These are phyloP conservation scores for Tetragonula clypearis DNA, from an alignment of 1,140 invertebrate species.

Conservation along the genomic window DNA sequence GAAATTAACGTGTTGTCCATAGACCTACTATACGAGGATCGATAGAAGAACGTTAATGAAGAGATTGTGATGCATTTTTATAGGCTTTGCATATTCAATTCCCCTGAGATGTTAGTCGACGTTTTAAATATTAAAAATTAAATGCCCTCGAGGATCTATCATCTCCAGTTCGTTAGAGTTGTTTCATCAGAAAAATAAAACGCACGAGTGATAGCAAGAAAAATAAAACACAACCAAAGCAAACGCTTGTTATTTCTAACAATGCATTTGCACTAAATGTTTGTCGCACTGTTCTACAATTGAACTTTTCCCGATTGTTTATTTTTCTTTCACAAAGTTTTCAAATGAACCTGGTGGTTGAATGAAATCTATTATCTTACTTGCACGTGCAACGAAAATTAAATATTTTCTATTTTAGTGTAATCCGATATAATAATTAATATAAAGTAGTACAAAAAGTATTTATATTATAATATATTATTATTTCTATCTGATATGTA, in stretches of 20 bases:
- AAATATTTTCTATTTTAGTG: too few relatives aligned
- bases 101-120: conserved; percentile 13
- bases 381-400: too few relatives aligned
- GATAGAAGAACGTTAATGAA: neutral
- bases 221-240: neutral
- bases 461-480: too few relatives aligned
- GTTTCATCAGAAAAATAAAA: conserved; percentile 36
- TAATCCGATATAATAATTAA: too few relatives aligned
- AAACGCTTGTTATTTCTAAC: conserved; percentile 12
- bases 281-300: neutral
- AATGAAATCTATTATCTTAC: too few relatives aligned
- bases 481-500: too few relatives aligned
- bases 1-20: neutral
- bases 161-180: conserved; percentile 31
- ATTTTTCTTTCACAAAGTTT: neutral
- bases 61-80: conserved; percentile 25
- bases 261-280: neutral
- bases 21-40: neutral
- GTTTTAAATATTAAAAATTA: conserved; percentile 53
- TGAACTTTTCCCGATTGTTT: neutral
- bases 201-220: neutral
- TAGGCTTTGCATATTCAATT: conserved; percentile 30
- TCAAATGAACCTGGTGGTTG: neutral
- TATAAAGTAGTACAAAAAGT: too few relatives aligned
- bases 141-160: conserved; percentile 1